Evolutionary conservation across 2,797 vertebrate genomes (phyloP).

Genomic region (Agapornis canus): DNA sequence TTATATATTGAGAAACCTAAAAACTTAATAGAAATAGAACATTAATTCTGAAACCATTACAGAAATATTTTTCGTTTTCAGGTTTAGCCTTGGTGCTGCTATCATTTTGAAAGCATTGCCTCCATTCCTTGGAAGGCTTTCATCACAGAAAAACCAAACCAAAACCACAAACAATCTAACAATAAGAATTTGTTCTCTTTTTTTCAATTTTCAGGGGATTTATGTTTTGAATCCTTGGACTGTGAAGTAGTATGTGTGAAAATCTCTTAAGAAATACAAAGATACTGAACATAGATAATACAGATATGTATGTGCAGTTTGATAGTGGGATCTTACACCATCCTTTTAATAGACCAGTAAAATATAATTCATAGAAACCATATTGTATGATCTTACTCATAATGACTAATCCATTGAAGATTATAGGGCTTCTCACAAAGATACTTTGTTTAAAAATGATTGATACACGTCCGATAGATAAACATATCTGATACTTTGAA

Average conservation of each 20-base stretch:
- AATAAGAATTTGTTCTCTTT: background rate
- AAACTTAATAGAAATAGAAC: background rate
- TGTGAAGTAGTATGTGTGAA: constrained; percentile 7
- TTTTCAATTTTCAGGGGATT: background rate
- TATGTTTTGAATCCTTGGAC: constrained; percentile 26
- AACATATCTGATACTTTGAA: background rate
- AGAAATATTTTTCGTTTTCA: background rate
- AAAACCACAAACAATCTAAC: background rate
- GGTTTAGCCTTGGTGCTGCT: background rate
- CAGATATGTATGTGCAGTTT: background rate
- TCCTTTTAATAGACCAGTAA: background rate
- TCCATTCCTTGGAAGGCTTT: background rate
- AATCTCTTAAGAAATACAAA: constrained; percentile 31
- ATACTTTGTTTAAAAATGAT: background rate
- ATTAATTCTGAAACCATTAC: background rate
- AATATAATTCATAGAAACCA: background rate
- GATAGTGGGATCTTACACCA: background rate
- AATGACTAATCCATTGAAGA: background rate
- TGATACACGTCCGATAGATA: background rate
- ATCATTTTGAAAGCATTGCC: background rate
- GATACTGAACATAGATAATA: constrained; percentile 12
- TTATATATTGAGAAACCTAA: background rate
- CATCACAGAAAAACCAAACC: rapidly evolving
- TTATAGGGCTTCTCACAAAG: background rate
- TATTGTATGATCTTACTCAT: background rate